Evolutionary conservation across 53 echinoderm and acorn worm genomes (phyloP).

Genomic region (Astropecten irregularis): DNA sequence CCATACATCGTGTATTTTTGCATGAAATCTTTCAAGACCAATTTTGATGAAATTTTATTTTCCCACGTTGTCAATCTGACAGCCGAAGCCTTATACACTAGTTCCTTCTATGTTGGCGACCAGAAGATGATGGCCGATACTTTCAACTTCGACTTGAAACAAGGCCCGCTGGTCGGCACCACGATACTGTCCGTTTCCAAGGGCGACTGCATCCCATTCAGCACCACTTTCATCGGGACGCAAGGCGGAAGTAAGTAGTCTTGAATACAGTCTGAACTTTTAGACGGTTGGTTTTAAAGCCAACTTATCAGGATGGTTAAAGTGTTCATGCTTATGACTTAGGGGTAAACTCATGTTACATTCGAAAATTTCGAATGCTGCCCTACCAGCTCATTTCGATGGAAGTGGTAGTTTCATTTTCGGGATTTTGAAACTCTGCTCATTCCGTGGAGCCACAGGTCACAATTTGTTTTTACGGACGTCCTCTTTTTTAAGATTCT

Average conservation of each 20-base stretch:
- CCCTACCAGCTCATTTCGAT: too few relatives aligned
- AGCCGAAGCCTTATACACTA: neutral
- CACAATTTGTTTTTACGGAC: too few relatives aligned
- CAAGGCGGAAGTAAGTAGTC: neutral
- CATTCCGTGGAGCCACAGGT: too few relatives aligned
- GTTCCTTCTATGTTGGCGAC: neutral
- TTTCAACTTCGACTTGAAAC: neutral
- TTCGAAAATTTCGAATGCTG: too few relatives aligned
- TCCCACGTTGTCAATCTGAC: neutral
- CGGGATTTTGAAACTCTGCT: too few relatives aligned
- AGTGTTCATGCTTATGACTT: neutral
- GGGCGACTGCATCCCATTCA: slow-evolving; percentile 1
- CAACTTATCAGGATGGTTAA: neutral
- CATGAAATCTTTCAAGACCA: too few relatives aligned
- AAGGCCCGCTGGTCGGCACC: neutral
- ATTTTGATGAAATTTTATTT: too few relatives aligned
- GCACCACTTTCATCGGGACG: neutral
- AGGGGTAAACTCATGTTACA: neutral
- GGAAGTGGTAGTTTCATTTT: too few relatives aligned
- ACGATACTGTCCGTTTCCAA: neutral
- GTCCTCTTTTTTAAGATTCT: too few relatives aligned
- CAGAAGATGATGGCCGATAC: neutral
- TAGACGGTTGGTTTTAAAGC: neutral
- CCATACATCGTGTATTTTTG: too few relatives aligned
- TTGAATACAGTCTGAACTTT: too few relatives aligned